Percentiles rank a stretch among this genome's conserved stretches.
Conservation (phyloP, 2,888 invertebrate genomes). For the Punctoribates punctum region DNA sequence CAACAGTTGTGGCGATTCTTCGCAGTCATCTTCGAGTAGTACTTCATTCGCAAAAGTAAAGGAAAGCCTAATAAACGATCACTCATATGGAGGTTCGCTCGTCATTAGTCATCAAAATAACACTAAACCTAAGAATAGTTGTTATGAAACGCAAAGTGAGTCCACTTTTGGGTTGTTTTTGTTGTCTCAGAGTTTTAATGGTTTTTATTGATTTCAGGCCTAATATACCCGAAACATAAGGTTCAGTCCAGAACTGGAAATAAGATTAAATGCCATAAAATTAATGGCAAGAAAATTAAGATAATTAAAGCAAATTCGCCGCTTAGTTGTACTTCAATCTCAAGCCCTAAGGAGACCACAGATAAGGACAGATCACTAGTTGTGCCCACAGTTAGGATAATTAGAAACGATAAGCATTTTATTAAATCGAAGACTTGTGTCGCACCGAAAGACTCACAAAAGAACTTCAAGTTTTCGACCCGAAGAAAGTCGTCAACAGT, state of each 20-base stretch:
- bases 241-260: background rate
- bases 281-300: constrained; percentile 23
- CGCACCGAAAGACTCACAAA: background rate
- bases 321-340: background rate
- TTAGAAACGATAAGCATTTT: constrained; percentile 28
- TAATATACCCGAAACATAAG: constrained; percentile 29
- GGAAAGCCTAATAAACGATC: constrained; percentile 40
- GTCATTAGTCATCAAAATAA: constrained; percentile 25
- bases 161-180: background rate
- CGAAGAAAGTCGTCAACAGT: constrained; percentile 10
- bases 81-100: constrained; percentile 42
- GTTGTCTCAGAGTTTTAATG: background rate
- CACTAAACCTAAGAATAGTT: constrained; percentile 22
- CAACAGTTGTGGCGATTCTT: constrained; percentile 2
- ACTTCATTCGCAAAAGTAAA: constrained; percentile 31
- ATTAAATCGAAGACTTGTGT: constrained; percentile 19
- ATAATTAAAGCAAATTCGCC: constrained; percentile 29
- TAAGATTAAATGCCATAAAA: constrained; percentile 32
- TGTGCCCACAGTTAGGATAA: constrained; percentile 15
- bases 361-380: background rate
- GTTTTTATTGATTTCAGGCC: background rate
- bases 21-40: constrained; percentile 9
- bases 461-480: constrained; percentile 15
- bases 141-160: constrained; percentile 35
- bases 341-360: background rate